Base-by-base conservation (phyloP, 1,140 invertebrate species). In the Zaprionus ornatus region DNA sequence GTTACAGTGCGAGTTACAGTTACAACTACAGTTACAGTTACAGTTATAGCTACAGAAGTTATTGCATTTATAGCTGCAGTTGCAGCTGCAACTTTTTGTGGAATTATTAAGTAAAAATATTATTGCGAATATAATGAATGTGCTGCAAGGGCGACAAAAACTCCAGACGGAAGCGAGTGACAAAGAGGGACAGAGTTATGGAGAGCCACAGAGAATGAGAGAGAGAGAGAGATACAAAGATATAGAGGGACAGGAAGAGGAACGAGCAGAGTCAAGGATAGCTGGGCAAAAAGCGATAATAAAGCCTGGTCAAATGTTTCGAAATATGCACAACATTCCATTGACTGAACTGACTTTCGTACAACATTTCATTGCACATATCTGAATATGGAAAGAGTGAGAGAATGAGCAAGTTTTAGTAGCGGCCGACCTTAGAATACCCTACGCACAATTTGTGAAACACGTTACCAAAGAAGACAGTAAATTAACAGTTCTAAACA, bases 121-220 rank as follows among this genome's bases (percentile, higher is more conserved):
- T 87, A 84, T 88, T 87, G 77, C 83, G 80, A 87, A 83, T 72
- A 87, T 83, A 87, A 87, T 88, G 73, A 86, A 87, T 80, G 71
- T 68, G 66, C 64, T 21, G 21, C 37, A 42, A 40, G 32, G 29
- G 15, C 50, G 55, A 74, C 45, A 61, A 52, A 40, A 60, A 32
- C 15, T 10, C 10, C 32, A 35, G 25, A 59, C 66, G 52, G 54
- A 57, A 57, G 59, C 19, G 50, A 59, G 56, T n/a, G 13, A 54
- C 54, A 45, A 29, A 40, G 23, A 21, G 27, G 35, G 4, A 17
- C n/a, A 17, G 29, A 10, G 29, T 10, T 32, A 32, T 10, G 21
- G 19, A 42, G 1, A 59, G 13, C 2, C 17, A 21, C 0, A 19
- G 45, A 50, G 2, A 12, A 3, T 10, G 19, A 21, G 9, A 37